Evolutionary conservation across 1,140 invertebrate species (phyloP), one percentile per base, ranked within the genome.

Genomic region (Drosophila nigrodunni): DNA sequence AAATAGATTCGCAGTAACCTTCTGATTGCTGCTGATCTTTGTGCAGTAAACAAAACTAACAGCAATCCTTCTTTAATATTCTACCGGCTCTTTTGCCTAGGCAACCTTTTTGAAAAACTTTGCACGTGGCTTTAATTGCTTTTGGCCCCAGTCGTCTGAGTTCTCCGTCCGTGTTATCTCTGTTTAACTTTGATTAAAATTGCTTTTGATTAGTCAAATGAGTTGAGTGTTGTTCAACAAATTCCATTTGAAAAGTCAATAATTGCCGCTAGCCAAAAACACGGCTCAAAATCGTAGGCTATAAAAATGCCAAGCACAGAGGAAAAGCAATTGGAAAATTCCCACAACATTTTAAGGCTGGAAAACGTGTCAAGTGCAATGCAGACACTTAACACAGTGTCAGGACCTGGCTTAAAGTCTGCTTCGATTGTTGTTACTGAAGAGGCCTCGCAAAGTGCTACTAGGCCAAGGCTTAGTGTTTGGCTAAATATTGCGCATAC

Each of bases 131-230:
- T 88, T 87, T 88, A 88, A 87, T 87, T 87, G 83, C 82, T 80
- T 82, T 79, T 13, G 41, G 47, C 10, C 65, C 66, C 52, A 64
- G 2, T 3, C 2, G 10, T 9, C 9, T 18, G 6, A 47, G n/a
- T 11, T 52, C 21, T 25, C 15, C 1, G 21, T 43, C 25, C 6
- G 7, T 60, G 57, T 59, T 68, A 75, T 64, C 71, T 71, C 59
- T 21, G 65, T 49, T 66, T 70, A 41, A 58, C 76, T 88, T 87
- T 87, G 83, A 88, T 87, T 88, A 88, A 83, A 87, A 87, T 87
- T 87, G 81, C 83, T 83, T 87, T 87, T 87, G 82, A 87, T 87
- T 88, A 87, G 80, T 88, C 80, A 77, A 87, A 87, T 83, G 77
- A 82, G 83, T 73, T 68, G 79, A 69, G 66, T 74, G 66, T 49